Conservation (phyloP, 2,888 invertebrate species). For the Rhamnusium bicolor region DNA sequence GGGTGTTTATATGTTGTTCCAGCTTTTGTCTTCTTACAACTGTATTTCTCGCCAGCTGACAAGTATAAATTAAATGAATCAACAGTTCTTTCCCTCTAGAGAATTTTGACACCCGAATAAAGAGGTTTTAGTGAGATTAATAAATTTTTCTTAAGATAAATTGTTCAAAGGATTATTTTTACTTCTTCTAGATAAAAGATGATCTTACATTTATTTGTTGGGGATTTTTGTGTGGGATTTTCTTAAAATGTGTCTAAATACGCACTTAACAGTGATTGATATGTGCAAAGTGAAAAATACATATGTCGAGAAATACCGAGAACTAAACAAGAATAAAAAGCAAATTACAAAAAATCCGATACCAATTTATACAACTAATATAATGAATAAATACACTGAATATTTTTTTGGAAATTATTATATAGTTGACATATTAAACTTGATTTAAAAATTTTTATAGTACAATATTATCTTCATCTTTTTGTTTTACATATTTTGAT, state of each 20-base stretch:
- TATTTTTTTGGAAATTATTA: no score
- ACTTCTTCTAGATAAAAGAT: not conserved
- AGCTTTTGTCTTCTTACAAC: slow-evolving; percentile 22
- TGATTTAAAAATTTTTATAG: no score
- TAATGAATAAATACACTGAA: no score
- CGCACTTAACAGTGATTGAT: not conserved
- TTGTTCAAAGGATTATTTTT: not conserved
- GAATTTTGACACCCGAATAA: slow-evolving; percentile 32
- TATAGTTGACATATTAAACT: no score
- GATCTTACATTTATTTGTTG: not conserved
- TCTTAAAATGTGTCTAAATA: not conserved
- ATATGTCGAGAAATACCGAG: not conserved
- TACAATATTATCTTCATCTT: no score
- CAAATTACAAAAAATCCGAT: no score
- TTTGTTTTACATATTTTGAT: no score
- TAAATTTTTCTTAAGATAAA: slow-evolving; percentile 31
- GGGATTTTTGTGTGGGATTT: not conserved
- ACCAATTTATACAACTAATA: no score
- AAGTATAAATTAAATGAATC: slow-evolving; percentile 26
- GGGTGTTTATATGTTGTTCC: slow-evolving; percentile 30
- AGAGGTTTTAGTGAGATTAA: slow-evolving; percentile 37
- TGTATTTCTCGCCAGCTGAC: slow-evolving; percentile 25
- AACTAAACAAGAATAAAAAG: not conserved
- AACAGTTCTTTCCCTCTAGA: slow-evolving; percentile 26
- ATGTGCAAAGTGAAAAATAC: not conserved